phyloP scores from a whole-genome alignment of 1,140 invertebrate genomes.

The Pseudomyrmex flavicornis region DNA sequence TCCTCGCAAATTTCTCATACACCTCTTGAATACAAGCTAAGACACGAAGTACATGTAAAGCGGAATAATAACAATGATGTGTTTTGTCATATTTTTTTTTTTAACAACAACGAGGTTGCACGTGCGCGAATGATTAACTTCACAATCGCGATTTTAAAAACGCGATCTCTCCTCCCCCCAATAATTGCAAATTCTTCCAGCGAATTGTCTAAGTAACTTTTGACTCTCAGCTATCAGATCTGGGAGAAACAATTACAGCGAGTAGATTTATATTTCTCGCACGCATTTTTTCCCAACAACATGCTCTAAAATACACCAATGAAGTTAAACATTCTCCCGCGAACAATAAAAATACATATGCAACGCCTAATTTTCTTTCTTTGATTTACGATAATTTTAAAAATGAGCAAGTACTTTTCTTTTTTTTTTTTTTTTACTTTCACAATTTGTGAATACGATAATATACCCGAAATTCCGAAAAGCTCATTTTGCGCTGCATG shows the following conservation, averaged over 20 bases:
- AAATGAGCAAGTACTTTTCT: constrained; percentile 41
- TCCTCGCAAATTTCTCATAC: constrained; percentile 30
- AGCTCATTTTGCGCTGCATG: constrained; percentile 26
- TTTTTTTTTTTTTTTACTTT: constrained; percentile 1
- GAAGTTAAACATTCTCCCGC: constrained; percentile 35
- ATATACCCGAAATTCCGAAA: constrained; percentile 26
- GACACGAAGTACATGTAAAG: constrained; percentile 40
- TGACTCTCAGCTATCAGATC: background rate
- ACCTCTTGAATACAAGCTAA: constrained; percentile 62
- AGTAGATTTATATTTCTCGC: background rate
- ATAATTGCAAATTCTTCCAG: constrained; percentile 5
- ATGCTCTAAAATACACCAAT: background rate
- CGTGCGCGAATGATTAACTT: constrained; percentile 29
- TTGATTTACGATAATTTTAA: constrained; percentile 26
- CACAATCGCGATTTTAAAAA: background rate
- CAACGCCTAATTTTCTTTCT: constrained; percentile 11
- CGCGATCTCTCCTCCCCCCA: background rate
- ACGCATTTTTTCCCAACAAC: background rate
- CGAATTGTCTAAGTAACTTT: constrained; percentile 32
- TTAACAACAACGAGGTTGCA: constrained; percentile 5
- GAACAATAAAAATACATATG: constrained; percentile 4
- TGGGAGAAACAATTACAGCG: constrained; percentile 5
- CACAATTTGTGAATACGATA: background rate
- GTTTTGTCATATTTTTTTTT: constrained; percentile 23
- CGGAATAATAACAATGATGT: constrained; percentile 9